phyloP scores from a whole-genome alignment of 1,140 invertebrate species.

The Rhagoletis pomonella region DNA sequence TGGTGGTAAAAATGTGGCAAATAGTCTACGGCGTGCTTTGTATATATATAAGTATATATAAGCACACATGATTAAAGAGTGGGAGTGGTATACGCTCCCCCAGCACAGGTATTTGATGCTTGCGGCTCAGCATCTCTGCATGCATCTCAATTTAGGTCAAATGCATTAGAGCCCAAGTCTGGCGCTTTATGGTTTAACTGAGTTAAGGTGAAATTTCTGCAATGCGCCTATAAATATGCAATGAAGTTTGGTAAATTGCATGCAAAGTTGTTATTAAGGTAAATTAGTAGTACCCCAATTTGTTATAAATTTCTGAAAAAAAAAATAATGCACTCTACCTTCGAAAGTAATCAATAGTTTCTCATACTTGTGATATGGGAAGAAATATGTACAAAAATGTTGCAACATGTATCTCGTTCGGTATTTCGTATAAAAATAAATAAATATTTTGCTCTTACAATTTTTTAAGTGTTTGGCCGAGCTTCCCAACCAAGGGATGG shows the following conservation, averaged over 20 bases:
- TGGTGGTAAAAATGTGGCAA: background rate
- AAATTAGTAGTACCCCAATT: background rate
- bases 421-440: too few species aligned
- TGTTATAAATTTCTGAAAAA: background rate
- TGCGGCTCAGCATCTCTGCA: background rate
- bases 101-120: background rate
- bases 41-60: background rate
- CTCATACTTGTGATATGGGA: too few species aligned
- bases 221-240: slow-evolving; percentile 28
- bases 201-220: slow-evolving; percentile 8
- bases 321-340: background rate
- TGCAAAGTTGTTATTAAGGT: slow-evolving; percentile 23
- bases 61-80: background rate
- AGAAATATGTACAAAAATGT: too few species aligned
- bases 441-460: too few species aligned
- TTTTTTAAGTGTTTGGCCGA: too few species aligned
- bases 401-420: too few species aligned
- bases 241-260: slow-evolving; percentile 15
- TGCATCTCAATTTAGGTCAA: slow-evolving; percentile 40
- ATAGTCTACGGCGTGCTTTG: background rate
- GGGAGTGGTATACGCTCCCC: background rate
- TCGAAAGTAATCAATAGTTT: too few species aligned
- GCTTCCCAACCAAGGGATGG: too few species aligned
- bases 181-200: background rate
- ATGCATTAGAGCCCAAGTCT: slow-evolving; percentile 2